Base-by-base conservation (phyloP, 1,140 invertebrate genomes). In the Notospermus geniculatus region DNA sequence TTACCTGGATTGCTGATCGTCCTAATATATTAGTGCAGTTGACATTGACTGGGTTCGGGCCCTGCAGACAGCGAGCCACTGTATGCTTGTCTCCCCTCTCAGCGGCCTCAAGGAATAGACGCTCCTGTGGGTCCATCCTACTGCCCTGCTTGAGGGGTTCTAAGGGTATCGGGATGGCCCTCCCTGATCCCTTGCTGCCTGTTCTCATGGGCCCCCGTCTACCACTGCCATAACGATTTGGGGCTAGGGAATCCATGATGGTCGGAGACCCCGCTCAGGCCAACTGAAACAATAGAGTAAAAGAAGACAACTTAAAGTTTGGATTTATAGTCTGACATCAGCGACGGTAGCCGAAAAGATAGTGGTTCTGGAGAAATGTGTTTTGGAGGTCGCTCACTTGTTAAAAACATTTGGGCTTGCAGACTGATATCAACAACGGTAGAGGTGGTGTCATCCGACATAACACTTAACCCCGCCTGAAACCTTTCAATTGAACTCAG, bases 21-120 rank as follows among this genome's bases (percentile, higher is more conserved):
- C 85, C 84, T 57, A 86, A 73, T 68, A 85, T 83, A 70, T 86
- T 82, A 0, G 84, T 83, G 64, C 83, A 84, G 75, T 86, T 86
- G 19, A 86, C 82, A 66, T 85, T 85, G n/a, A 86, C 82, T 0
- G 83, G 77, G 28, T 72, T 72, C 1, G 79, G 74, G 7, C 76
- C 74, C 43, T 77, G 72, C 5, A 86, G 76, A 65, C 83, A 85
- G 5, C 83, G 66, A 25, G 83, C 74, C 70, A 86, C 77, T 7
- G 83, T 84, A 39, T 82, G 81, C 56, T 81, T 82, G 66, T 86
- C 84, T 29, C 85, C 85, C 25, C 82, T 71, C 65, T 85, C 85
- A 4, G 83, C 85, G 0, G 85, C 84, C 63, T 86, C 85, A 55
- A 86, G 71, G 67, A 86, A 86, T 19, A 78, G 66, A 27, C 80